Base-by-base conservation (phyloP, 2,888 invertebrate species). In the Spilosoma lubricipeda region DNA sequence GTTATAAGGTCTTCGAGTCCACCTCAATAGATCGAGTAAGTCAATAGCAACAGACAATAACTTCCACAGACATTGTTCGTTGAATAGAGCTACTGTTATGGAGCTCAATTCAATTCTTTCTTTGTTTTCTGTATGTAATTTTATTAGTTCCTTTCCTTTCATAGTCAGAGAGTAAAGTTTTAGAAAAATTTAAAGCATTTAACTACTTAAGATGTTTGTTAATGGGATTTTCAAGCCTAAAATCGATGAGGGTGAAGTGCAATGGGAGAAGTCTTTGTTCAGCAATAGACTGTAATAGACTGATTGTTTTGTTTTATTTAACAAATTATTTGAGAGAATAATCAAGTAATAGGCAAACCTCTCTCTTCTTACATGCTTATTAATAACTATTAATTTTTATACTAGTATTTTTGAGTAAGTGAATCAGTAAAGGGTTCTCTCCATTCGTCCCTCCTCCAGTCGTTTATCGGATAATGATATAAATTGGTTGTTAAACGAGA, bases 31-130 rank as follows among this genome's bases (percentile, higher is more conserved):
- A 78, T 67, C 64, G 73, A 81, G 80, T 76, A 80, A 78, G 74
- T 80, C 70, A 56, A 74, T 76, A 59, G 27, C 48, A 39, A 30
- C 36, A 65, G 70, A 81, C 75, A 83, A 78, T 75, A 75, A 75
- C 69, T 73, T 69, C 36, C 42, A 23, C 33, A 30, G 64, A 64
- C 67, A 66, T 79, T 72, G 72, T 76, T 68, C 68, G 33, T 56
- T 70, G 48, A 70, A 71, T 69, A 56, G 70, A 74, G 72, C 65
- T 45, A 45, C 48, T 73, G 67, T 77, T 77, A 75, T 79, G 72
- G 73, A 78, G 73, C 73, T 75, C 45, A 23, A 67, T 56, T 67
- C 59, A 48, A 71, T 59, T 48, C 67, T 67, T 33, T 67, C 63
- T 63, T 65, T 70, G 73, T 73, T 70, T 73, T 42, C 69, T 69